Evolutionary conservation across 2,797 vertebrate species (phyloP).

Genomic region (Neopelma chrysocephalum): DNA sequence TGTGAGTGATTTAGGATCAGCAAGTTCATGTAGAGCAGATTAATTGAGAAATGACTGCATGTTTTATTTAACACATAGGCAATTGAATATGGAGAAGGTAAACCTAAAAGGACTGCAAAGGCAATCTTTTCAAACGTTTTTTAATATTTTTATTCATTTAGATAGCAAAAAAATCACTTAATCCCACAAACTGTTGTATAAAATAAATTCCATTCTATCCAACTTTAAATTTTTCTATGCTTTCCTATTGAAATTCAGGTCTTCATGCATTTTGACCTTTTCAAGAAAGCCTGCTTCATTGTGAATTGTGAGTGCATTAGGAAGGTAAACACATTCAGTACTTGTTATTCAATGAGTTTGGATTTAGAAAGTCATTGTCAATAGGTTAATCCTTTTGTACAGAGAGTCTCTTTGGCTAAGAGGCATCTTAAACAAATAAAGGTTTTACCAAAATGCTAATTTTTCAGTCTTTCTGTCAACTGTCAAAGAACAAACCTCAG

Average conservation of each 20-base stretch:
- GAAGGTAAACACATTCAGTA: constrained; percentile 78
- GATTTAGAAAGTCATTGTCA: constrained; percentile 80
- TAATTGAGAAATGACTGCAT: not conserved
- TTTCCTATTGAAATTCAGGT: constrained; percentile 76
- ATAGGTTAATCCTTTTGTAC: constrained; percentile 81
- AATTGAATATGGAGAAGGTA: not conserved
- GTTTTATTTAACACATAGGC: not conserved
- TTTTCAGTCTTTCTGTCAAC: constrained; percentile 71
- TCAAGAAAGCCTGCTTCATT: constrained; percentile 72
- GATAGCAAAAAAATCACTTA: not conserved
- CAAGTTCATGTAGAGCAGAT: not conserved
- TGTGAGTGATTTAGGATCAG: not conserved
- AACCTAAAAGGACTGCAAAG: not conserved
- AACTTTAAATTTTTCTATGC: constrained; percentile 19
- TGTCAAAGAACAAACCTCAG: constrained; percentile 68
- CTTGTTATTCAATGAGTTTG: constrained; percentile 80
- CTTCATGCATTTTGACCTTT: constrained; percentile 78
- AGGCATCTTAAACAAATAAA: constrained; percentile 77
- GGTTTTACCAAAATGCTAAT: constrained; percentile 78
- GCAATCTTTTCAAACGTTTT: not conserved
- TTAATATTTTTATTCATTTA: not conserved
- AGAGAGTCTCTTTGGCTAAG: constrained; percentile 75
- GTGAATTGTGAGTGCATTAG: constrained; percentile 80
- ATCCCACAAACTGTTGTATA: not conserved
- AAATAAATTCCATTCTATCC: constrained; percentile 12